Percentiles rank a stretch among this genome's conserved stretches.
phyloP scores from a whole-genome alignment of 2,113 vertebrate species.

The Charina bottae region DNA sequence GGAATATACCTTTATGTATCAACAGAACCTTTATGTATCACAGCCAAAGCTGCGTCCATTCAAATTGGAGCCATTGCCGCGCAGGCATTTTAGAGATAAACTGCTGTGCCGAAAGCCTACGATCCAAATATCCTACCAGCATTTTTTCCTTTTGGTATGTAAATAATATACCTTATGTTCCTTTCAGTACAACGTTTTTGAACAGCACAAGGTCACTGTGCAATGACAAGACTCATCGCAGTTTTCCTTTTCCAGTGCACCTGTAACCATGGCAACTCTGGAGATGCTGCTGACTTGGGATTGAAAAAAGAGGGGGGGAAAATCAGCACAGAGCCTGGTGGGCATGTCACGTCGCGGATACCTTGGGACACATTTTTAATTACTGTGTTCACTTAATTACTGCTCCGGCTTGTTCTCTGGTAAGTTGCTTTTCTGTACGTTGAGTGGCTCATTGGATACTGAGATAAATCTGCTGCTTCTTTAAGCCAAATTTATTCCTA shows the following conservation, averaged over 20 bases:
- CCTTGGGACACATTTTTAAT: conserved; percentile 60
- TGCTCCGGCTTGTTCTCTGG: conserved; percentile 61
- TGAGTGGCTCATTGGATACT: conserved; percentile 53
- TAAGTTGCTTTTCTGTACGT: conserved; percentile 46
- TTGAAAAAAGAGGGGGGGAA: conserved; percentile 14
- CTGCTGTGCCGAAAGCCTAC: neutral
- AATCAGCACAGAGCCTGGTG: conserved; percentile 27
- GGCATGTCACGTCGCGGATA: conserved; percentile 32
- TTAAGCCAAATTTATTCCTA: conserved; percentile 10
- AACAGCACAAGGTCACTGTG: conserved; percentile 1
- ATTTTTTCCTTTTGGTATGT: conserved; percentile 14
- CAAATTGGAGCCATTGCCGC: neutral
- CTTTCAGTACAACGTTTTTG: conserved; percentile 22
- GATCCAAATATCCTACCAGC: neutral
- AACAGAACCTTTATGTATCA: neutral
- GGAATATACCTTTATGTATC: neutral
- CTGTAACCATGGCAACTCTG: conserved; percentile 74
- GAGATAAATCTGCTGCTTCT: neutral
- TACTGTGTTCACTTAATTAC: conserved; percentile 67
- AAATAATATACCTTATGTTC: conserved; percentile 7
- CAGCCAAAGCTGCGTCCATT: neutral
- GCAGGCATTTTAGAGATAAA: conserved; percentile 8
- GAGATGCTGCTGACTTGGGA: conserved; percentile 53
- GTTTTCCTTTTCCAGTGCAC: conserved; percentile 53
- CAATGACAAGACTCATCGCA: conserved; percentile 19